Base-by-base conservation (phyloP, 2,113 vertebrate species). In the Balaeniceps rex region DNA sequence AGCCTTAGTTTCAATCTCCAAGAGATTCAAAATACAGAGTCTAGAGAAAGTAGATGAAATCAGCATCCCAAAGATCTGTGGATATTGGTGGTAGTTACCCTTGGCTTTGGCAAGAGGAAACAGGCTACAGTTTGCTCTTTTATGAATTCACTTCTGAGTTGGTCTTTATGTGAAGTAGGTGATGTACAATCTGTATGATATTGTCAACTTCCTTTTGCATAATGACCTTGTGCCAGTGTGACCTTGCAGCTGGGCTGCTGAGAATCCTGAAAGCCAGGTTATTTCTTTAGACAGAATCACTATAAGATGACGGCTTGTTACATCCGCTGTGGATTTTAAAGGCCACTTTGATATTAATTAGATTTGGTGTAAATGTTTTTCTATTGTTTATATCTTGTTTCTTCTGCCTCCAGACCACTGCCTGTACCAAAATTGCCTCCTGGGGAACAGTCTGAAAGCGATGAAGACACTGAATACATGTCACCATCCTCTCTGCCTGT, bases 381-480 rank as follows among this genome's bases (percentile, higher is more conserved):
- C 33, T 68, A 19, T 7, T 87, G 25, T 64, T 94, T 54, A 1
- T 71, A 14, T 68, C 75, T 64, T 25, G 16, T 80, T 84, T 47
- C 52, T 83, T 36, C 18, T 79, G 78, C 79, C 84, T 94, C 28
- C 96, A 99, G 99, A 97, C 98, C 99, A 4, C 96, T 99, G 96
- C 96, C 98, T 91, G 97, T 96, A 89, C 98, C 97, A 94, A 99
- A 99, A 95, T 93, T 97, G 78, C 97, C 97, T 78, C 40, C 98
- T 11, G 98, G 98, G 76, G 99, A 99, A 36, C 98, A 99, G 79
- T 96, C 96, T 58, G 99, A 99, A 82, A 98, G 97, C 1, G 98
- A 99, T 21, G 99, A 99, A 78, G 99, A 99, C 90, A 98, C 99
- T 0, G 99, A 99, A 77, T 99, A 99, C 97, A 99, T 99, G 99